A percentile compares a stretch with the other conserved stretches of the same genome.
Evolutionary conservation across 2,888 invertebrate genomes (phyloP).

Genomic region (Parthenolecanium corni): DNA sequence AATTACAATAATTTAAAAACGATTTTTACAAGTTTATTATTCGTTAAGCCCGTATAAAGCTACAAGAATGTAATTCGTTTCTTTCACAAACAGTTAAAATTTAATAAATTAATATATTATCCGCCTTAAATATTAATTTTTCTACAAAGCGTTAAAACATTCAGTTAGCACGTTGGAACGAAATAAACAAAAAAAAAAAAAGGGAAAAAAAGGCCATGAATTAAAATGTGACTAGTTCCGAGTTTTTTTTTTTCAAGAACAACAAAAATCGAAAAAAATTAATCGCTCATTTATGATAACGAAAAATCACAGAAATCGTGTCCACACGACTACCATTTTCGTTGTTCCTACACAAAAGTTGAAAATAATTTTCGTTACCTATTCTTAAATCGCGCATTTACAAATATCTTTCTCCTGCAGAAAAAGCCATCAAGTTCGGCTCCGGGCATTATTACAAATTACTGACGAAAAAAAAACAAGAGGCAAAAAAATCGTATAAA

Average conservation of each 20-base stretch:
- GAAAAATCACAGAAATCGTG: constrained; percentile 23
- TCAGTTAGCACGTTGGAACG: constrained; percentile 1
- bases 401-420: neutral
- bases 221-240: constrained; percentile 20
- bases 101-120: constrained; percentile 9
- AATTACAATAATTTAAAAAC: neutral
- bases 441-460: neutral
- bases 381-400: neutral
- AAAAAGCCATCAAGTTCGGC: neutral
- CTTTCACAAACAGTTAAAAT: constrained; percentile 10
- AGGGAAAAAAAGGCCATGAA: constrained; percentile 2
- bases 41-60: constrained; percentile 4
- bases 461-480: neutral
- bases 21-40: neutral
- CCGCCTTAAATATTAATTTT: constrained; percentile 3
- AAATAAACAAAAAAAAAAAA: neutral
- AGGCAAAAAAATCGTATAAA: no score
- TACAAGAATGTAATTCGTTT: neutral
- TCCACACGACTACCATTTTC: constrained; percentile 10
- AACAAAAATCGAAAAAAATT: neutral
- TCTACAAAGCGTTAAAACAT: constrained; percentile 21
- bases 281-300: neutral
- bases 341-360: constrained; percentile 6
- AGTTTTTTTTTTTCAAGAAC: neutral
- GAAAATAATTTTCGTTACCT: no score